These are phyloP conservation scores for Drosophila persimilis DNA, from an alignment of 1,140 invertebrate species.

Conservation along the genomic window DNA sequence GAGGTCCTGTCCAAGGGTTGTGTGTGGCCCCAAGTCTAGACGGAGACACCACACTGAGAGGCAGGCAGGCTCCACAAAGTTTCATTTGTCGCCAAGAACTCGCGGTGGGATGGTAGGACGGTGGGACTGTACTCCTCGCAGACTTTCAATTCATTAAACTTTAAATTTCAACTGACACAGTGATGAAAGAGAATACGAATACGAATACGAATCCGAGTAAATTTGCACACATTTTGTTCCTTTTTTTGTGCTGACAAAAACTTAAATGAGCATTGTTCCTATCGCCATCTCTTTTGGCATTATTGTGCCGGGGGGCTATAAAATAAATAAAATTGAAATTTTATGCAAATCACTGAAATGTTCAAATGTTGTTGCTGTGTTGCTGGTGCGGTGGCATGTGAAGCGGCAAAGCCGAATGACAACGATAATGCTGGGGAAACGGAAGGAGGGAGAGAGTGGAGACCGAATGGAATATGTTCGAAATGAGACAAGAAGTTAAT, in stretches of 20 bases:
- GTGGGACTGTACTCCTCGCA: no score
- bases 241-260: constrained; percentile 25
- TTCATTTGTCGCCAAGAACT: neutral
- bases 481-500: constrained; percentile 39
- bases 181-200: no score
- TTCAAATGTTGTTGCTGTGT: no score
- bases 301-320: constrained; percentile 60
- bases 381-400: constrained; percentile 23
- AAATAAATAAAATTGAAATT: constrained; percentile 80
- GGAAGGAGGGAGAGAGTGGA: constrained; percentile 3
- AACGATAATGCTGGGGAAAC: constrained; percentile 37
- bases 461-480: constrained; percentile 57
- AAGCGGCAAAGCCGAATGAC: constrained; percentile 29
- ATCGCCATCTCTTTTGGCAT: constrained; percentile 37
- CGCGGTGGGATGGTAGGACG: no score
- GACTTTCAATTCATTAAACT: no score
- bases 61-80: constrained; percentile 1
- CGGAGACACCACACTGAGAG: constrained; percentile 14
- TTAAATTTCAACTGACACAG: constrained; percentile 9
- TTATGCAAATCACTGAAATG: constrained; percentile 67
- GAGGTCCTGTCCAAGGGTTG: constrained; percentile 33
- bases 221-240: no score
- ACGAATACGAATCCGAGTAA: no score
- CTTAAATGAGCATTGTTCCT: constrained; percentile 40
- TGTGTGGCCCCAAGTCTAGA: constrained; percentile 42